phyloP scores from a whole-genome alignment of 2,888 invertebrate genomes.

The Hypomecis atomaria region DNA sequence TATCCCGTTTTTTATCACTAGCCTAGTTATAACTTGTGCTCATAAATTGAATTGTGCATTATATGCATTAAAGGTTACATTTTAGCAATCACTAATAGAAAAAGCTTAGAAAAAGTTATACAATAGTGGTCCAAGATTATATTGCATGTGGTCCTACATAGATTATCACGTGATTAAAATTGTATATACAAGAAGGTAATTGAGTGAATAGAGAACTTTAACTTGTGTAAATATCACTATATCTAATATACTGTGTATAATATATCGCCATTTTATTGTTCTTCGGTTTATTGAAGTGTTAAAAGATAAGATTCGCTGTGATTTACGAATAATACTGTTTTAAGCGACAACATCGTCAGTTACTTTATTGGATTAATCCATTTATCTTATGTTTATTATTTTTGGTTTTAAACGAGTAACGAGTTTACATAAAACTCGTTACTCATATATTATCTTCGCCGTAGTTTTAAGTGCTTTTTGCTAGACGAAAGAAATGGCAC shows the following conservation, averaged over 20 bases:
- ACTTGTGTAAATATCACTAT: neutral
- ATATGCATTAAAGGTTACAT: conserved; percentile 44
- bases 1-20: conserved; percentile 35
- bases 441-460: neutral
- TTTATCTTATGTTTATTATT: no score
- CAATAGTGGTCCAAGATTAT: conserved; percentile 50
- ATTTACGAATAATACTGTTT: neutral
- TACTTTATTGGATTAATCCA: no score
- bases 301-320: neutral
- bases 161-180: conserved; percentile 39
- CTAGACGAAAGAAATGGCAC: conserved; percentile 1
- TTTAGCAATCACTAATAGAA: conserved; percentile 39
- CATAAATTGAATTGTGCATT: conserved; percentile 48
- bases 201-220: neutral
- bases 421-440: neutral
- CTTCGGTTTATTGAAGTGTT: neutral
- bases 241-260: neutral
- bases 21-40: conserved; percentile 34
- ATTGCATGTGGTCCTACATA: conserved; percentile 44
- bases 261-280: neutral
- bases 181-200: conserved; percentile 22
- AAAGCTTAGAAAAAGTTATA: conserved; percentile 36
- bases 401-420: neutral
- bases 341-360: no score
- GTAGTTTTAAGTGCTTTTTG: neutral